Percentiles rank a stretch among this genome's conserved stretches.
phyloP scores from a whole-genome alignment of 1,140 invertebrate genomes.

The Drosophila murphyi region DNA sequence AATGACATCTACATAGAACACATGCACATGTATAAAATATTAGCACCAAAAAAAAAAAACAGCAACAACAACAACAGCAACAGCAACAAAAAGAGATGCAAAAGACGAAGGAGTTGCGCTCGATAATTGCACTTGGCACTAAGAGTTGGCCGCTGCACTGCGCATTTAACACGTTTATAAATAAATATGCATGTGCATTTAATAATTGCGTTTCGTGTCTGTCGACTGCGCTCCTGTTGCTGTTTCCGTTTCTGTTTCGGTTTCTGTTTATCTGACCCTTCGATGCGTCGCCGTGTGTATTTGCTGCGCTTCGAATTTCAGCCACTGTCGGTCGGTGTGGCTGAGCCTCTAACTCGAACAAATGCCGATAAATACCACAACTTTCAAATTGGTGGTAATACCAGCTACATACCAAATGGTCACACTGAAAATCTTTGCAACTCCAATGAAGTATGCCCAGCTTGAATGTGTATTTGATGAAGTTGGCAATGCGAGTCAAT shows the following conservation, averaged over 20 bases:
- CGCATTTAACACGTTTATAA: constrained; percentile 66
- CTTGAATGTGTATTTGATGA: background rate
- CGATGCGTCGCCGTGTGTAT: constrained; percentile 48
- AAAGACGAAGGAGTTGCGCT: constrained; percentile 19
- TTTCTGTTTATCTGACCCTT: constrained; percentile 41
- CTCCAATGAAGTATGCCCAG: background rate
- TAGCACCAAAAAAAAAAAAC: constrained; percentile 34
- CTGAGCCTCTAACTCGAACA: constrained; percentile 3
- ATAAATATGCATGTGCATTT: constrained; percentile 71
- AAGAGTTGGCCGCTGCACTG: constrained; percentile 4
- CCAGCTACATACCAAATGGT: background rate
- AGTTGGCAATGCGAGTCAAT: constrained; percentile 11
- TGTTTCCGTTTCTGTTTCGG: constrained; percentile 45
- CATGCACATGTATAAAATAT: constrained; percentile 47
- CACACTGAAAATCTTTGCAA: background rate
- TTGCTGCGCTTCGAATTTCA: constrained; percentile 62
- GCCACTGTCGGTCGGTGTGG: constrained; percentile 48
- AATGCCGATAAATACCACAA: background rate
- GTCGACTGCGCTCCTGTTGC: constrained; percentile 52
- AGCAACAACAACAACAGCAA: constrained; percentile 26
- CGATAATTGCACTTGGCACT: constrained; percentile 53
- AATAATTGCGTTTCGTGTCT: constrained; percentile 51
- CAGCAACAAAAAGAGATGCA: constrained; percentile 14
- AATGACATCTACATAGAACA: constrained; percentile 30
- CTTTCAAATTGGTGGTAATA: background rate